Evolutionary conservation across 2,797 vertebrate genomes (phyloP).

Genomic region (Salmo trutta): DNA sequence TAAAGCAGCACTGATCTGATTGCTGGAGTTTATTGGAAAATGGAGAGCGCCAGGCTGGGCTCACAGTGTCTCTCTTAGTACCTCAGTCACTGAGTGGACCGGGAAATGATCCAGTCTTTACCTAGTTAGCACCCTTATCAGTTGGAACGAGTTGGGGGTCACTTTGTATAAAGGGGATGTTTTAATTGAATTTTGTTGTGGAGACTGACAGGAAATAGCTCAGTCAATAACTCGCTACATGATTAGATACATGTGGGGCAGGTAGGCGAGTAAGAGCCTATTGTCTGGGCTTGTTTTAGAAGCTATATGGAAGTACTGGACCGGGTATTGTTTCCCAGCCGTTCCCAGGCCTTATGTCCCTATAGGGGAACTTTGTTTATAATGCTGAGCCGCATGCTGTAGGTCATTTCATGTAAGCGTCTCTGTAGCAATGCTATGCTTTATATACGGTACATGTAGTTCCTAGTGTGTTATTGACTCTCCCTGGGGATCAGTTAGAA

Average conservation of each 20-base stretch:
- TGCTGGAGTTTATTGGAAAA: slow-evolving; percentile 84
- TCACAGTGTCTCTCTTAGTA: slow-evolving; percentile 49
- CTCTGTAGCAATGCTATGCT: too few species aligned
- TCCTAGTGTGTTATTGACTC: too few species aligned
- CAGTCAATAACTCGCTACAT: slow-evolving; percentile 58
- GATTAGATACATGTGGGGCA: slow-evolving; percentile 69
- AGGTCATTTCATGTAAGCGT: slow-evolving; percentile 39
- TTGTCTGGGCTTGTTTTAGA: background rate
- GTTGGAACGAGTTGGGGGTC: slow-evolving; percentile 69
- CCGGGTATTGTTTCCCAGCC: background rate
- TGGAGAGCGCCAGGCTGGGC: slow-evolving; percentile 57
- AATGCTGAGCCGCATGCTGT: slow-evolving; percentile 29
- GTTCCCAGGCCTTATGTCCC: background rate
- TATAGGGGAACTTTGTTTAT: background rate
- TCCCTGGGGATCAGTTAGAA: background rate
- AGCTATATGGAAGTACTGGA: background rate
- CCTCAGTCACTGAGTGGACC: slow-evolving; percentile 47
- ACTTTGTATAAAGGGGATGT: slow-evolving; percentile 76
- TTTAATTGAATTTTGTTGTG: slow-evolving; percentile 72
- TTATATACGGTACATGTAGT: too few species aligned
- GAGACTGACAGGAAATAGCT: slow-evolving; percentile 71
- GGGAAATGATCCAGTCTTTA: slow-evolving; percentile 68
- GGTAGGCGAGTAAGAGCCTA: slow-evolving; percentile 53
- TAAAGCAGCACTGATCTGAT: slow-evolving; percentile 85
- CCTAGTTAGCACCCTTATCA: slow-evolving; percentile 80